A percentile compares a stretch with the other conserved stretches of the same genome.
Conservation (phyloP, 1,140 invertebrate species). For the Halotydeus destructor region DNA sequence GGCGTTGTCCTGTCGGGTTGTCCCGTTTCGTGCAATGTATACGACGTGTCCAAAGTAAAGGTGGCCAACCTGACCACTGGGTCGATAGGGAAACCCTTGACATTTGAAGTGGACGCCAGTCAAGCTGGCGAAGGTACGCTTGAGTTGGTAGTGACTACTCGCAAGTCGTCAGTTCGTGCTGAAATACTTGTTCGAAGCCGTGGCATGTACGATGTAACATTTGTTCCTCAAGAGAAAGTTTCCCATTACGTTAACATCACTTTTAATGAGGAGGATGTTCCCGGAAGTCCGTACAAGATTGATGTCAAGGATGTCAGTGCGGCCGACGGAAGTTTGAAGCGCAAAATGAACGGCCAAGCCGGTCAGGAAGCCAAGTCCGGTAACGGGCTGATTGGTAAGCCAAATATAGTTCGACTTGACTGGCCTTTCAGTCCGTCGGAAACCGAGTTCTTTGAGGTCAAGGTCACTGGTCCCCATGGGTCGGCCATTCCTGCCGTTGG, state of each 20-base stretch:
- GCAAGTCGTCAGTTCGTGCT: constrained; percentile 39
- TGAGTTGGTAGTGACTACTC: constrained; percentile 76
- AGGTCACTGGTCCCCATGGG: constrained; percentile 23
- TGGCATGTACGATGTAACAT: constrained; percentile 86
- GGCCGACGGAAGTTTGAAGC: no score
- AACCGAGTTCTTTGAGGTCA: constrained; percentile 27
- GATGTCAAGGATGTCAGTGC: constrained; percentile 25
- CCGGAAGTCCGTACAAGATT: constrained; percentile 67
- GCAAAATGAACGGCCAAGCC: no score
- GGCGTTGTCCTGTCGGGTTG: constrained; percentile 56
- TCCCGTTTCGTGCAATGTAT: constrained; percentile 80
- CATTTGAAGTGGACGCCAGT: constrained; percentile 59
- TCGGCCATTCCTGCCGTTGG: constrained; percentile 22
- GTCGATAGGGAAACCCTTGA: constrained; percentile 19
- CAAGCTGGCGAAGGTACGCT: constrained; percentile 86
- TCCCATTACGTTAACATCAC: constrained; percentile 86
- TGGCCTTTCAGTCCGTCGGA: constrained; percentile 23
- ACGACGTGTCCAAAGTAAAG: constrained; percentile 62
- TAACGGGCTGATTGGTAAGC: constrained; percentile 32
- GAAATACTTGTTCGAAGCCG: constrained; percentile 63
- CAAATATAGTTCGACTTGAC: constrained; percentile 37
- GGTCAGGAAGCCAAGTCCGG: no score
- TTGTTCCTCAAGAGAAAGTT: constrained; percentile 68
- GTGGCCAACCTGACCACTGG: constrained; percentile 46
- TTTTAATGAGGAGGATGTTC: constrained; percentile 83